Evolutionary conservation across 1,140 invertebrate genomes (phyloP).

Genomic region (Mercenaria mercenaria): DNA sequence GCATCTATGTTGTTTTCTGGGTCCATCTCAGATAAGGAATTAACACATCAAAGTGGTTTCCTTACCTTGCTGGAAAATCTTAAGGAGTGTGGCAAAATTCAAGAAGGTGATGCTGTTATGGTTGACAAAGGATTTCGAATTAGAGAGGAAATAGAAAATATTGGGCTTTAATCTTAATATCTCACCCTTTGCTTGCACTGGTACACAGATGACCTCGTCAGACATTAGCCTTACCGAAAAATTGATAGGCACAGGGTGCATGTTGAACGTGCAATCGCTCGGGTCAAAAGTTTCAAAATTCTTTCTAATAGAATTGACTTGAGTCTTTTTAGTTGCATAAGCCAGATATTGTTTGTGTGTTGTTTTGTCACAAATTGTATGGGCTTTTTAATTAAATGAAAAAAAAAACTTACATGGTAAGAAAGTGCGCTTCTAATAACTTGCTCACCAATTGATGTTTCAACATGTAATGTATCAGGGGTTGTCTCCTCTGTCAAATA

Average conservation of each 20-base stretch:
- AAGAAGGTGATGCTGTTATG: background rate
- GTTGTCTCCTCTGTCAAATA: too few species aligned
- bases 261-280: constrained; percentile 59
- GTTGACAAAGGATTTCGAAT: background rate
- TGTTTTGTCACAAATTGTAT: constrained; percentile 61
- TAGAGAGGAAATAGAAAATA: background rate
- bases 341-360: constrained; percentile 64
- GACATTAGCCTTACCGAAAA: background rate
- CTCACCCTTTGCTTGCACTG: background rate
- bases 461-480: too few species aligned
- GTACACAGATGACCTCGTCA: background rate
- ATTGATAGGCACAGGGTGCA: constrained; percentile 43
- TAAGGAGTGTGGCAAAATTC: background rate
- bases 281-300: constrained; percentile 60
- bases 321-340: constrained; percentile 34
- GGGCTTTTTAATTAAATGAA: background rate
- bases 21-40: background rate
- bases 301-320: constrained; percentile 26
- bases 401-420: background rate
- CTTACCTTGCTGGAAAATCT: background rate
- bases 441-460: too few species aligned
- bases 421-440: too few species aligned
- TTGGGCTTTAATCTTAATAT: background rate
- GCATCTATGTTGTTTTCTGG: constrained; percentile 54
- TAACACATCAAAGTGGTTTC: background rate